Conservation (phyloP, 2,888 invertebrate species). For the Scelioninae gen. 1 region DNA sequence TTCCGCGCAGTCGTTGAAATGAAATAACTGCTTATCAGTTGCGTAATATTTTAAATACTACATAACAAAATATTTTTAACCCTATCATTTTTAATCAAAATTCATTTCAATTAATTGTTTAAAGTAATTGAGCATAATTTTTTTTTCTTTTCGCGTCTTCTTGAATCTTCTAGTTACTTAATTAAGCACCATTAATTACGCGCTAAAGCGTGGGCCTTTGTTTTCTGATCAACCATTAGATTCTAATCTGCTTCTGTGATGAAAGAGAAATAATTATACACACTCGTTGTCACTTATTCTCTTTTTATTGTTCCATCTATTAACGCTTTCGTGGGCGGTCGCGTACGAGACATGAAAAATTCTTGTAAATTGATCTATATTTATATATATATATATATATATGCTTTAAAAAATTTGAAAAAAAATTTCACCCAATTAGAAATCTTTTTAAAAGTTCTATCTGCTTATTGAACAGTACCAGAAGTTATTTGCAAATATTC, state of each 20-base stretch:
- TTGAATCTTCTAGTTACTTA: conserved; percentile 45
- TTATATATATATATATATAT: background rate
- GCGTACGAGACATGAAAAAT: conserved; percentile 26
- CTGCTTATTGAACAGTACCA: background rate
- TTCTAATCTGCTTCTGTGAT: conserved; percentile 59
- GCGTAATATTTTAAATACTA: too few relatives aligned
- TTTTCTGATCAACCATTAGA: conserved; percentile 55
- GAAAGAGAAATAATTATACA: conserved; percentile 55
- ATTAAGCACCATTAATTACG: conserved; percentile 62
- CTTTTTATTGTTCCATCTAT: conserved; percentile 32
- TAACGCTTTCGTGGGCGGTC: conserved; percentile 39
- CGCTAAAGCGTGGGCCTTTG: conserved; percentile 61
- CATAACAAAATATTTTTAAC: background rate
- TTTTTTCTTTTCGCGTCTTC: conserved; percentile 40
- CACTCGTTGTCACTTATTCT: conserved; percentile 19
- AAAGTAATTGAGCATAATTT: conserved; percentile 2
- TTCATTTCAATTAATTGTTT: background rate
- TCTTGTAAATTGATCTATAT: conserved; percentile 15
- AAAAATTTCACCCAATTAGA: background rate
- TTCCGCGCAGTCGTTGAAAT: too few relatives aligned
- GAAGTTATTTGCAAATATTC: background rate
- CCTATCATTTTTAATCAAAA: too few relatives aligned
- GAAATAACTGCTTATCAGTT: too few relatives aligned
- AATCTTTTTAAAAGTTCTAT: too few relatives aligned
- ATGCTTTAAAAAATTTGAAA: background rate